These are phyloP conservation scores for Chondrilla cf. caribensis DNA, from an alignment of 37 sponge, comb jelly and placozoan species.

Conservation along the genomic window DNA sequence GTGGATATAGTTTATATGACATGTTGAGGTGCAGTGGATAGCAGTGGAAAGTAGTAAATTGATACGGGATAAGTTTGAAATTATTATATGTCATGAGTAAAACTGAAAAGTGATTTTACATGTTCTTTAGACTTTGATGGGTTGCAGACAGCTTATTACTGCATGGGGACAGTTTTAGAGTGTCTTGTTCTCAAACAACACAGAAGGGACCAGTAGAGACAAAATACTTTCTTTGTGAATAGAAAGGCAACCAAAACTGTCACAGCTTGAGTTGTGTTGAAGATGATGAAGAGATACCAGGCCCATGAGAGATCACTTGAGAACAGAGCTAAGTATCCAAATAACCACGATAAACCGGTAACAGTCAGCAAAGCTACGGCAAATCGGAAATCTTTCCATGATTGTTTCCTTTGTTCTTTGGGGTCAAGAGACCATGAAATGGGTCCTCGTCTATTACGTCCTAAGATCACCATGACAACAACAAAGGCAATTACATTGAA, in stretches of 20 bases:
- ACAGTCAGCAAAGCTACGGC: slow-evolving; percentile 7
- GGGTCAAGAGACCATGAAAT: not conserved
- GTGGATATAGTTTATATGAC: no score
- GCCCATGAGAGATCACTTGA: slow-evolving; percentile 20
- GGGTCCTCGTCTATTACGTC: not conserved
- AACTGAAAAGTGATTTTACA: no score
- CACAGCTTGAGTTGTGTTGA: slow-evolving; percentile 56
- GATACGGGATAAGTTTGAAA: no score
- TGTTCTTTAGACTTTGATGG: no score
- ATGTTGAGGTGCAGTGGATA: no score
- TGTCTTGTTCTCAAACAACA: slow-evolving; percentile 26
- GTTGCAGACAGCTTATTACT: no score
- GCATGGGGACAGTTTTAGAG: no score
- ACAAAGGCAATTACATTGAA: slow-evolving; percentile 25
- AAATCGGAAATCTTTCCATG: slow-evolving; percentile 9
- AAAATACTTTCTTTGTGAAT: slow-evolving; percentile 19
- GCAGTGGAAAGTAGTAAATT: no score
- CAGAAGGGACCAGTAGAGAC: slow-evolving; percentile 10
- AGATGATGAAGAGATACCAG: slow-evolving; percentile 58
- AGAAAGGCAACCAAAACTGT: slow-evolving; percentile 27
- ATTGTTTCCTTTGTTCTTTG: no score
- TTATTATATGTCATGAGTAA: no score
- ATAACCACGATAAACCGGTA: slow-evolving; percentile 54
- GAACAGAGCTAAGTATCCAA: slow-evolving; percentile 48
- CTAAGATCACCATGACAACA: not conserved